These are phyloP conservation scores for Amphipyra berbera DNA, from an alignment of 2,888 invertebrate species.

Conservation along the genomic window DNA sequence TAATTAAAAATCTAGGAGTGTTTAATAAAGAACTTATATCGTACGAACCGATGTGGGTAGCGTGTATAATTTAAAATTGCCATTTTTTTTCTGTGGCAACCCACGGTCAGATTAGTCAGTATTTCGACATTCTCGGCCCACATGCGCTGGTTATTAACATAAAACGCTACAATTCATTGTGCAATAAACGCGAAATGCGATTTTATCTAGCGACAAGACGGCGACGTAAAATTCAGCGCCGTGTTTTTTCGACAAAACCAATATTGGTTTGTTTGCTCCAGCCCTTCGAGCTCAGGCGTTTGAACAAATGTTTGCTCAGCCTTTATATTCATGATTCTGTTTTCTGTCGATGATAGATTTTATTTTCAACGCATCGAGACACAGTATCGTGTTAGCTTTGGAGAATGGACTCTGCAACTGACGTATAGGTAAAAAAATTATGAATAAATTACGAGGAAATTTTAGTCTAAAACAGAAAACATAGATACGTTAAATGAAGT, in stretches of 20 bases:
- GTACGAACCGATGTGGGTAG: slow-evolving; percentile 80
- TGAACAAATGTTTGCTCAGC: slow-evolving; percentile 52
- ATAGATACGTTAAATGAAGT: too few relatives aligned
- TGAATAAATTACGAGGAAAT: too few relatives aligned
- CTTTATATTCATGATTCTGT: slow-evolving; percentile 51
- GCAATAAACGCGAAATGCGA: slow-evolving; percentile 86
- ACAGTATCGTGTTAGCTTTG: slow-evolving; percentile 20
- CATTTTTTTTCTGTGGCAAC: slow-evolving; percentile 85
- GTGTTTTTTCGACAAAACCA: slow-evolving; percentile 66
- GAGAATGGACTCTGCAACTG: neutral
- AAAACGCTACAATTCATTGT: slow-evolving; percentile 87
- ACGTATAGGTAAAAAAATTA: neutral
- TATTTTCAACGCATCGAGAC: slow-evolving; percentile 31
- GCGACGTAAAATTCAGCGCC: slow-evolving; percentile 70
- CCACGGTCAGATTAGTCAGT: slow-evolving; percentile 88
- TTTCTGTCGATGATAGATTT: slow-evolving; percentile 33
- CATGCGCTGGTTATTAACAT: slow-evolving; percentile 84
- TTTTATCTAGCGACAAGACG: slow-evolving; percentile 84
- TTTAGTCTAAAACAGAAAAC: too few relatives aligned
- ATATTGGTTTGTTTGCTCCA: slow-evolving; percentile 57
- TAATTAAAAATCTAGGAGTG: slow-evolving; percentile 85
- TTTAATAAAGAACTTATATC: slow-evolving; percentile 79
- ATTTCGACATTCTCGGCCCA: slow-evolving; percentile 87
- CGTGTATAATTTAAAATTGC: slow-evolving; percentile 89
- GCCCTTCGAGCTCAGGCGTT: slow-evolving; percentile 47